A percentile compares a stretch with the other conserved stretches of the same genome.
phyloP scores from a whole-genome alignment of 2,113 vertebrate genomes.

The Gobiocypris rarus region DNA sequence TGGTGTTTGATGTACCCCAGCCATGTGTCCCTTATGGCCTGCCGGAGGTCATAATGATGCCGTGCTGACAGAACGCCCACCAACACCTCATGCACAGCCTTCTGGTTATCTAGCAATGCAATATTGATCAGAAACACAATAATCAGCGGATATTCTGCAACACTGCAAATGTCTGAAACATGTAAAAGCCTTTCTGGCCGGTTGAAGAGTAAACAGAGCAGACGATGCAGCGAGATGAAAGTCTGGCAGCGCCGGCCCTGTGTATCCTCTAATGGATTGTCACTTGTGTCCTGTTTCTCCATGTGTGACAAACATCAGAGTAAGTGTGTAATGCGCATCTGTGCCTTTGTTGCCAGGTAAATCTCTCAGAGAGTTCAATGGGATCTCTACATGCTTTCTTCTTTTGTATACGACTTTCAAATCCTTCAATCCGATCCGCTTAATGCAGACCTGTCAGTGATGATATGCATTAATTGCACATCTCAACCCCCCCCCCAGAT shows the following conservation, averaged over 20 bases:
- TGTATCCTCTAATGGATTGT: conserved; percentile 3
- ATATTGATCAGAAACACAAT: not conserved
- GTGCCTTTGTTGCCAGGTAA: not conserved
- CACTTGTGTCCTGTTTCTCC: not conserved
- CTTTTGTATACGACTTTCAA: not conserved
- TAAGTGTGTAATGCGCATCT: conserved; percentile 3
- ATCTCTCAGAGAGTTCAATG: not conserved
- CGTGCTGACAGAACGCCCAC: conserved; percentile 94
- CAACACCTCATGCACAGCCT: conserved; percentile 81
- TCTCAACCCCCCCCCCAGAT: not conserved
- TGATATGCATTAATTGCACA: not conserved
- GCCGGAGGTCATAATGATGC: conserved; percentile 85
- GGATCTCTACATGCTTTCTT: not conserved
- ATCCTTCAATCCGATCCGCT: not conserved
- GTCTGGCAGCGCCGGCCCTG: not conserved
- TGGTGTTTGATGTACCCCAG: conserved; percentile 84
- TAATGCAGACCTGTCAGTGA: too few relatives aligned
- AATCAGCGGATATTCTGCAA: not conserved
- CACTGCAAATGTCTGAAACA: not conserved
- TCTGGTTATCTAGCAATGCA: conserved; percentile 62
- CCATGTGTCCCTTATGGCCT: conserved; percentile 91
- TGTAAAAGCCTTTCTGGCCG: not conserved
- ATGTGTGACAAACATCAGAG: conserved; percentile 19
- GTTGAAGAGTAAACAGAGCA: not conserved
- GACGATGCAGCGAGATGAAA: conserved; percentile 7